Percentiles rank a stretch among this genome's conserved stretches.
These are phyloP conservation scores for Lepilemur ruficaudatus DNA, from an alignment of 2,797 vertebrate species.

Conservation along the genomic window DNA sequence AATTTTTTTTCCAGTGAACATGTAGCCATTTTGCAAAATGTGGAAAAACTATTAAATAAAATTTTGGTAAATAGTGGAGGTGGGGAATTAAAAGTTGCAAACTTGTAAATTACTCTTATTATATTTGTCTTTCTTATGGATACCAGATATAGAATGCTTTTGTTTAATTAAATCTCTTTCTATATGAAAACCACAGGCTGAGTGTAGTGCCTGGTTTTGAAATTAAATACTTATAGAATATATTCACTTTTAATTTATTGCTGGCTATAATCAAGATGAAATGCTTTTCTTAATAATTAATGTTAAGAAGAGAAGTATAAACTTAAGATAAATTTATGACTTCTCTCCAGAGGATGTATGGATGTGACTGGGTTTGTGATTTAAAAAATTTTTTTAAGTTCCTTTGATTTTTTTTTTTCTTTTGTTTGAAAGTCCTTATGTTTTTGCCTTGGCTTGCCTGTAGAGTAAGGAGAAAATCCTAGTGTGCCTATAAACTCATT, in stretches of 20 bases:
- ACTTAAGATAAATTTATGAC: constrained; percentile 50
- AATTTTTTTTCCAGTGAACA: background rate
- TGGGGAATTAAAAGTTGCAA: background rate
- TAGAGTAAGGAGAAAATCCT: background rate
- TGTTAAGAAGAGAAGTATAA: constrained; percentile 59
- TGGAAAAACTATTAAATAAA: constrained; percentile 1
- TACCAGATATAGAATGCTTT: background rate
- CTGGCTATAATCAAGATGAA: constrained; percentile 63
- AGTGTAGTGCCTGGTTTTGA: constrained; percentile 11
- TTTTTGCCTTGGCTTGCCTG: background rate
- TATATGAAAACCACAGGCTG: constrained; percentile 7
- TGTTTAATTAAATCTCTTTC: constrained; percentile 16
- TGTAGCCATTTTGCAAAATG: background rate
- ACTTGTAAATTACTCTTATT: constrained; percentile 23
- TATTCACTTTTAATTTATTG: constrained; percentile 69
- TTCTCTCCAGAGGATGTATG: constrained; percentile 30
- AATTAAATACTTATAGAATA: constrained; percentile 54
- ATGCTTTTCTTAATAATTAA: constrained; percentile 72
- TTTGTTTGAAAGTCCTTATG: constrained; percentile 18
- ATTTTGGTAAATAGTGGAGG: constrained; percentile 45
- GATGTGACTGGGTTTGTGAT: constrained; percentile 40
- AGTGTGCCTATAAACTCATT: background rate
- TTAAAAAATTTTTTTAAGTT: background rate
- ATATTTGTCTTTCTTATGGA: background rate
- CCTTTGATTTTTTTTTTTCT: background rate